These are phyloP conservation scores for Diarsia brunnea DNA, from an alignment of 2,888 invertebrate species.

Conservation along the genomic window DNA sequence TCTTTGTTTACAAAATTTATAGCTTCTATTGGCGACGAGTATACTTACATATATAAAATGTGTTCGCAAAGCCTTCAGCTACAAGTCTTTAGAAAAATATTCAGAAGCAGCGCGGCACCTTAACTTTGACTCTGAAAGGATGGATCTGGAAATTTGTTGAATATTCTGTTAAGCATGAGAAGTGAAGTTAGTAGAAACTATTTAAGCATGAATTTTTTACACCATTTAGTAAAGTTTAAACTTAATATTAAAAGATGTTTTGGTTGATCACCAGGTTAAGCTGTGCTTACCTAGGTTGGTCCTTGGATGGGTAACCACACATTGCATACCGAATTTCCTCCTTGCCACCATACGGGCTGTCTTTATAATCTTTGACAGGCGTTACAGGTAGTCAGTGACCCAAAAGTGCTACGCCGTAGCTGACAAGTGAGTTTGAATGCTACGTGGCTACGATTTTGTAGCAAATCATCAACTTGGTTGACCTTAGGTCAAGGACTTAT, in stretches of 20 bases:
- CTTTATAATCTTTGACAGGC: too few relatives aligned
- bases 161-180: slow-evolving; percentile 41
- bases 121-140: slow-evolving; percentile 51
- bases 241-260: too few relatives aligned
- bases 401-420: slow-evolving; percentile 26
- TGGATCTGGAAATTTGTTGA: slow-evolving; percentile 32
- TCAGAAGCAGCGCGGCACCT: slow-evolving; percentile 40
- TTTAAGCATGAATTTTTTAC: slow-evolving; percentile 26
- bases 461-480: neutral
- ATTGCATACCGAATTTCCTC: too few relatives aligned
- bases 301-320: too few relatives aligned
- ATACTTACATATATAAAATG: slow-evolving; percentile 20
- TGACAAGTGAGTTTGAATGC: neutral
- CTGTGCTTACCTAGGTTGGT: too few relatives aligned
- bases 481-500: too few relatives aligned
- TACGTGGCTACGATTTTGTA: neutral
- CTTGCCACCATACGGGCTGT: too few relatives aligned
- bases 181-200: slow-evolving; percentile 5
- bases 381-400: too few relatives aligned
- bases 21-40: too few relatives aligned
- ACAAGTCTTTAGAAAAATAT: slow-evolving; percentile 58
- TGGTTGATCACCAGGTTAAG: too few relatives aligned
- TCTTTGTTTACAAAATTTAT: too few relatives aligned
- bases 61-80: slow-evolving; percentile 50
- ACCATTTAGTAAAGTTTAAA: neutral